phyloP scores from a whole-genome alignment of 1,140 invertebrate species.

The Heliconius hewitsoni region DNA sequence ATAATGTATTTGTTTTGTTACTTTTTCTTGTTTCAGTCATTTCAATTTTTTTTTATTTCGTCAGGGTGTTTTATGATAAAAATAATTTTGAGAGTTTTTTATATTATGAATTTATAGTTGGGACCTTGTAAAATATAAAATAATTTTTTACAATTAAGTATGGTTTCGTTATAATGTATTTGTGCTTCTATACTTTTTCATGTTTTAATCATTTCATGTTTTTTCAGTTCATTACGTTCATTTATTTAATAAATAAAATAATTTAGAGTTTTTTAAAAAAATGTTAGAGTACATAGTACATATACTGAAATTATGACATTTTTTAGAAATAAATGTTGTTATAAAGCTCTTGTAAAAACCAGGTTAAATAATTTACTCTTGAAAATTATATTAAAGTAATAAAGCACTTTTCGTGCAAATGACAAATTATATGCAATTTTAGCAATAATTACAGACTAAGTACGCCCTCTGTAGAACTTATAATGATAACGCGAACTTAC shows the following conservation, averaged over 20 bases:
- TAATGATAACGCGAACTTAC: background rate
- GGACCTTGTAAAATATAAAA: background rate
- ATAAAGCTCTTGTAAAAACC: background rate
- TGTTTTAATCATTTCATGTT: background rate
- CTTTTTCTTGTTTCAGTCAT: background rate
- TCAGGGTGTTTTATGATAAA: background rate
- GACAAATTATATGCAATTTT: background rate
- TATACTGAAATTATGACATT: background rate
- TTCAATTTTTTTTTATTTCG: background rate
- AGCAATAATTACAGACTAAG: background rate
- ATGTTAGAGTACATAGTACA: too few relatives aligned
- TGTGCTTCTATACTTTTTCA: background rate
- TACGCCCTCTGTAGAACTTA: constrained; percentile 46
- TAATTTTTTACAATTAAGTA: background rate
- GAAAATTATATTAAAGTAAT: too few relatives aligned
- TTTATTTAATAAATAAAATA: background rate
- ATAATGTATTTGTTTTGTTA: background rate
- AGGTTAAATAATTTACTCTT: background rate
- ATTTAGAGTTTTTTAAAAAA: background rate
- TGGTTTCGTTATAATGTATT: background rate
- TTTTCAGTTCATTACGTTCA: background rate
- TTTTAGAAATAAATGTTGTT: background rate
- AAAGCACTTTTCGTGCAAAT: too few relatives aligned
- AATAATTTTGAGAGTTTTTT: background rate
- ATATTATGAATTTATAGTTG: background rate